A percentile compares a stretch with the other conserved stretches of the same genome.
These are phyloP conservation scores for Drosophila meridiana DNA, from an alignment of 2,888 invertebrate genomes.

Conservation along the genomic window DNA sequence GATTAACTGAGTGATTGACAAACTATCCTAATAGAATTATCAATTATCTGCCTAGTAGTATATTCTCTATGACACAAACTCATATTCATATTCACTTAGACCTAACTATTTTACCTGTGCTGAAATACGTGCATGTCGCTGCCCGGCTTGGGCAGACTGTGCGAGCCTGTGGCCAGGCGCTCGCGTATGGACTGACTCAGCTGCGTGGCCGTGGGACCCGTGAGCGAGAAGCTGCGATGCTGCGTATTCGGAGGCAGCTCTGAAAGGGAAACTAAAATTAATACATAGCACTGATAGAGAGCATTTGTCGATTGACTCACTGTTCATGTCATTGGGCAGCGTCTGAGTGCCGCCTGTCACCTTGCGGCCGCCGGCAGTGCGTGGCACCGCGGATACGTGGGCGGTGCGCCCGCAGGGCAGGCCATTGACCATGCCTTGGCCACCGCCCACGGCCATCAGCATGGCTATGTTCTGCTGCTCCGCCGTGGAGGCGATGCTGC, in stretches of 20 bases:
- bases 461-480: slow-evolving; percentile 84
- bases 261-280: slow-evolving; percentile 66
- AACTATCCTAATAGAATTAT: too few species aligned
- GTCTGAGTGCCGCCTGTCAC: slow-evolving; percentile 96
- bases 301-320: slow-evolving; percentile 86
- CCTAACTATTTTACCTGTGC: slow-evolving; percentile 85
- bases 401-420: slow-evolving; percentile 88
- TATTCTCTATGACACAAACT: too few species aligned
- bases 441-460: slow-evolving; percentile 70
- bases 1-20: too few species aligned
- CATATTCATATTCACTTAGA: background rate
- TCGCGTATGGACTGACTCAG: slow-evolving; percentile 94
- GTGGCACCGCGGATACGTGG: slow-evolving; percentile 93
- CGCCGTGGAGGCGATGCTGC: slow-evolving; percentile 86
- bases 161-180: slow-evolving; percentile 93
- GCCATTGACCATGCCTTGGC: slow-evolving; percentile 52
- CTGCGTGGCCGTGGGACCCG: slow-evolving; percentile 93
- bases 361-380: slow-evolving; percentile 92
- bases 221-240: slow-evolving; percentile 93
- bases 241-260: slow-evolving; percentile 89
- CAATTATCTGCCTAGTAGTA: too few species aligned
- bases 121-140: slow-evolving; percentile 88
- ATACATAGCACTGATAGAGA: background rate
- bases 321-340: slow-evolving; percentile 90
- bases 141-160: slow-evolving; percentile 92